Base-by-base conservation (phyloP, 2,113 vertebrate genomes). In the Calonectris borealis region DNA sequence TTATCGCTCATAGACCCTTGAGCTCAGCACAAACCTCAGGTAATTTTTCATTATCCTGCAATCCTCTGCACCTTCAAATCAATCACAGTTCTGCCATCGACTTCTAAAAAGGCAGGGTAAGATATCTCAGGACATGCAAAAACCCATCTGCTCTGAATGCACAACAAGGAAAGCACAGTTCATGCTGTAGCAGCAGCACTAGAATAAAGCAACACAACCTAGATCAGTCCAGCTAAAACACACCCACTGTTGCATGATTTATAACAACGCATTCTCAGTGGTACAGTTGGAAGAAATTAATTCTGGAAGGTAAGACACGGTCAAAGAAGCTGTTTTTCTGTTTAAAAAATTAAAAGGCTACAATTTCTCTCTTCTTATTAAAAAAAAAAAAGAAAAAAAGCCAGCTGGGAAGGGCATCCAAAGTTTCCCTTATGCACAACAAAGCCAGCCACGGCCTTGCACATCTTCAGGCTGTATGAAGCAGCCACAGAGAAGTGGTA, bases 11-110 rank as follows among this genome's bases (percentile, higher is more conserved):
- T 24, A 88, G 85, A 90, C 78, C 55, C 29, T 44, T 66, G 51
- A 94, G 75, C 68, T 93, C 90, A 77, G 83, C 86, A 85, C 46
- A 93, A 93, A 83, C 19, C 16, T 91, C 54, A 42, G 75, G 87
- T 77, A 83, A 85, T 90, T 90, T 96, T 91, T 93, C 82, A 93
- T 86, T 85, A 66, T 55, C 69, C 17, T 58, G 49, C 70, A 93
- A 46, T 83, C 76, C 70, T 87, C 29, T 71, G 81, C 38, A 75
- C 78, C 44, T 79, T 95, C 85, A 90, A 85, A 92, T 93, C 90
- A 96, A 90, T 76, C 66, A 88, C 29, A 55, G 32, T 70, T 94
- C 82, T 88, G n/a, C n/a, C 17, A n/a, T 10, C 12, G 75, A 79
- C 62, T 86, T 92, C 68, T 90, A 62, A 69, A 72, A 66, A 90